A percentile compares a stretch with the other conserved stretches of the same genome.
Conservation (phyloP, 2,113 vertebrate genomes). For the Picathartes gymnocephalus region DNA sequence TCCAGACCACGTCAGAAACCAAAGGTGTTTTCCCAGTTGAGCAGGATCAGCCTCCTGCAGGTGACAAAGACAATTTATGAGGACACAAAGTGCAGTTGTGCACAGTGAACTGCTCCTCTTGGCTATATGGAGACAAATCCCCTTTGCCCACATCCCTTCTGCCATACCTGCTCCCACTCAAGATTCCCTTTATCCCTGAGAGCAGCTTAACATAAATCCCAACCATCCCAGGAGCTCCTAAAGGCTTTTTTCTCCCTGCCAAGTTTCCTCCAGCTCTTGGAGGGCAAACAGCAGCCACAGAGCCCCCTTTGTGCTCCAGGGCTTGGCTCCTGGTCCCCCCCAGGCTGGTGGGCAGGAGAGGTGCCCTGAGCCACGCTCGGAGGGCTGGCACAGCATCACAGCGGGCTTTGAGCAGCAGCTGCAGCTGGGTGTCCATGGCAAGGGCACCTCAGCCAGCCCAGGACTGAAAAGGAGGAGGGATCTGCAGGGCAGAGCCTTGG, state of each 20-base stretch:
- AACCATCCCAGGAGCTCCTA: neutral
- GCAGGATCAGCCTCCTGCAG: neutral
- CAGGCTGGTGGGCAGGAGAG: neutral
- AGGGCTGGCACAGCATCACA: slow-evolving; percentile 12
- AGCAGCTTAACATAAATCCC: neutral
- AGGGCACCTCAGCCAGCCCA: neutral
- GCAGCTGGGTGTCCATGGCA: neutral
- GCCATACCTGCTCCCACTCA: neutral
- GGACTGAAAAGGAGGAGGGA: rapidly evolving
- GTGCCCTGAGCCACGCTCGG: rapidly evolving
- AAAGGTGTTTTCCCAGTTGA: neutral
- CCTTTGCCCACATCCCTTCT: neutral
- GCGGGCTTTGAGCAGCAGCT: neutral
- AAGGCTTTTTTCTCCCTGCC: neutral
- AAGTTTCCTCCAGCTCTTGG: neutral
- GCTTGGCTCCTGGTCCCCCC: neutral
- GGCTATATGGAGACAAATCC: neutral
- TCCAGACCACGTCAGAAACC: neutral
- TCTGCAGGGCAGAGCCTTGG: neutral
- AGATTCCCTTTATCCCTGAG: neutral
- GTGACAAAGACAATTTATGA: neutral
- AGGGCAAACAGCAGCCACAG: slow-evolving; percentile 32
- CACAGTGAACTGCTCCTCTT: neutral
- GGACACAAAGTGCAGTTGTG: neutral
- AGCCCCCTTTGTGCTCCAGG: neutral